A percentile compares a stretch with the other conserved stretches of the same genome.
phyloP scores from a whole-genome alignment of 2,888 invertebrate species.

The Cristatella mucedo region DNA sequence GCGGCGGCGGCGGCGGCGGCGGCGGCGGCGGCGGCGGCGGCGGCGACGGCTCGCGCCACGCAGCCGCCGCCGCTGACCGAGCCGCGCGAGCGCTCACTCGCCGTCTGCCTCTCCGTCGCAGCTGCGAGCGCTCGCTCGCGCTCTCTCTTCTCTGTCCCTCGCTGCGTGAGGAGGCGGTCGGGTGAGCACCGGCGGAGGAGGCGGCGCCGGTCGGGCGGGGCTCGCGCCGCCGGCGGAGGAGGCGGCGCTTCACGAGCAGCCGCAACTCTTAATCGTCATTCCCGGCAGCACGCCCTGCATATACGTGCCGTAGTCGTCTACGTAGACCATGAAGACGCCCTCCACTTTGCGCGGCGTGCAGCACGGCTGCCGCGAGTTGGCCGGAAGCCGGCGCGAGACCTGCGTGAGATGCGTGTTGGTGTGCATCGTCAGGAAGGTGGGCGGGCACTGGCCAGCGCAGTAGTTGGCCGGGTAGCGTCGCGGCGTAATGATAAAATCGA shows the following conservation, averaged over 20 bases:
- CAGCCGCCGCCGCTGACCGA: no score
- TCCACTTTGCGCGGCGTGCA: conserved; percentile 75
- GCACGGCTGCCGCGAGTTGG: conserved; percentile 67
- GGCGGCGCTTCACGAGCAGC: conserved; percentile 44
- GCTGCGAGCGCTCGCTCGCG: no score
- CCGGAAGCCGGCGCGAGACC: conserved; percentile 43
- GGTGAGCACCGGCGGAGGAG: no score
- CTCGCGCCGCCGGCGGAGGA: no score
- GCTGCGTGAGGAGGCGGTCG: no score
- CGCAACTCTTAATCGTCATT: conserved; percentile 84
- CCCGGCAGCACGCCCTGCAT: conserved; percentile 73
- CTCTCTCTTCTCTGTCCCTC: no score
- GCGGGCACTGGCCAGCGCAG: conserved; percentile 84
- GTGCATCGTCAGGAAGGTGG: conserved; percentile 66
- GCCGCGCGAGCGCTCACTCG: no score
- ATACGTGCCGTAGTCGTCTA: conserved; percentile 63
- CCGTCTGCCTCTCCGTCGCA: no score
- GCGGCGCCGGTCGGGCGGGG: no score
- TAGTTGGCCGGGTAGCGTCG: conserved; percentile 85
- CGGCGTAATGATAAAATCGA: conserved; percentile 95
- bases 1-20: no score
- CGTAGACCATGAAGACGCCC: conserved; percentile 71
- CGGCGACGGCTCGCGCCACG: no score
- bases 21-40: no score
- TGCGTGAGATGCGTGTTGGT: conserved; percentile 75